Percentiles rank a stretch among this genome's conserved stretches.
Conservation (phyloP, 2,888 invertebrate species). For the Coelopa pilipes region DNA sequence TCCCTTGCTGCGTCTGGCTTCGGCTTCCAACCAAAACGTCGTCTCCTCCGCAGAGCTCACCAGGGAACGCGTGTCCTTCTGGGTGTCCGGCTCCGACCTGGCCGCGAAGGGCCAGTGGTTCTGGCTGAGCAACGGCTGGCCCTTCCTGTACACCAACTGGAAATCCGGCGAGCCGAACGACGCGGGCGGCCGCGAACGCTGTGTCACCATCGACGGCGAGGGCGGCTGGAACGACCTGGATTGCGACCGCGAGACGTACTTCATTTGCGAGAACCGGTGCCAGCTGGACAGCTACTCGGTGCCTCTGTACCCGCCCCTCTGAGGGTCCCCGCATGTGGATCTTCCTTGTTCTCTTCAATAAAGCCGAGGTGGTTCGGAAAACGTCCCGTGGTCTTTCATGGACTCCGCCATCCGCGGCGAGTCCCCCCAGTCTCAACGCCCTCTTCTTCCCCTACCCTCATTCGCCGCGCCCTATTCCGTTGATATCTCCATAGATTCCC, state of each 20-base stretch:
- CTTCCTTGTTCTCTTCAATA: too few species aligned
- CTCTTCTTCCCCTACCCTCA: too few species aligned
- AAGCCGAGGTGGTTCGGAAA: too few species aligned
- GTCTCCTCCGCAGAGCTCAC: neutral
- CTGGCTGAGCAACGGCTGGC: slow-evolving; percentile 49
- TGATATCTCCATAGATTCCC: neutral
- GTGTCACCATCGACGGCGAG: slow-evolving; percentile 37
- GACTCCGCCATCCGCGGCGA: too few species aligned
- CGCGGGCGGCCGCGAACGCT: slow-evolving; percentile 25
- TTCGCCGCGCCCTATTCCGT: neutral
- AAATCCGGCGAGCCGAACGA: slow-evolving; percentile 12
- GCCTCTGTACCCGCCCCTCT: slow-evolving; percentile 9
- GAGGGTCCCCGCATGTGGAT: too few species aligned
- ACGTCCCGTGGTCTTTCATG: too few species aligned
- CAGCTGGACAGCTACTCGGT: slow-evolving; percentile 34
- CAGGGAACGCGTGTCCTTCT: slow-evolving; percentile 33
- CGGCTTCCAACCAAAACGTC: neutral
- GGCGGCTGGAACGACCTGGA: slow-evolving; percentile 43
- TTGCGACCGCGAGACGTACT: slow-evolving; percentile 41
- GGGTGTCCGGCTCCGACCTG: slow-evolving; percentile 47
- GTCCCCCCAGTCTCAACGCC: too few species aligned
- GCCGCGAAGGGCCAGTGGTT: slow-evolving; percentile 31
- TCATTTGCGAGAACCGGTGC: slow-evolving; percentile 45
- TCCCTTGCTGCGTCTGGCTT: neutral
- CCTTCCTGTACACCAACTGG: slow-evolving; percentile 43